phyloP scores from a whole-genome alignment of 2,888 invertebrate species.

The Catocala nupta region DNA sequence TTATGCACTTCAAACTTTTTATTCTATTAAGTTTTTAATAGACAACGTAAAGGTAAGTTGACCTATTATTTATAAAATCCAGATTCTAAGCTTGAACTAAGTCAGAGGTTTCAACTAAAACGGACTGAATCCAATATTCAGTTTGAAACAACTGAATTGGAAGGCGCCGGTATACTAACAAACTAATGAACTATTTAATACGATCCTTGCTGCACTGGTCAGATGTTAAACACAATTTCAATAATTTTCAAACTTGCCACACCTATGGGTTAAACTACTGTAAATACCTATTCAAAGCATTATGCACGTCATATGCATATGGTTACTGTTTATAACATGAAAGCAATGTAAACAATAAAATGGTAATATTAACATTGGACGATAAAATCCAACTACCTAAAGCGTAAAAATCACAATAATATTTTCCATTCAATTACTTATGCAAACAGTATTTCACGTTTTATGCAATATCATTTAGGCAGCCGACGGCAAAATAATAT shows the following conservation, averaged over 20 bases:
- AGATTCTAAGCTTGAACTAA: too few species aligned
- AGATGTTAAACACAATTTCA: slow-evolving; percentile 3
- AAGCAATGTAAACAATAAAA: slow-evolving; percentile 32
- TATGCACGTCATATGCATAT: too few species aligned
- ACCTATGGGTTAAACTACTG: too few species aligned
- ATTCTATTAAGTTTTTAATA: slow-evolving; percentile 6
- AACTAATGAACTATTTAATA: slow-evolving; percentile 39
- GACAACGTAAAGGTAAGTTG: background rate
- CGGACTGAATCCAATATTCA: slow-evolving; percentile 25
- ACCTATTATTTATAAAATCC: too few species aligned
- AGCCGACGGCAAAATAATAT: slow-evolving; percentile 48
- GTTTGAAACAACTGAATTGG: slow-evolving; percentile 24
- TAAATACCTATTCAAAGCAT: too few species aligned
- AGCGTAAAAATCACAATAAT: slow-evolving; percentile 36
- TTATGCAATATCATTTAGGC: slow-evolving; percentile 52
- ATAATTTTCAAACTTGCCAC: background rate
- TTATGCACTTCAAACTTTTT: slow-evolving; percentile 29
- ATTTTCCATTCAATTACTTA: slow-evolving; percentile 59
- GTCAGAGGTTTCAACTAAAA: slow-evolving; percentile 8
- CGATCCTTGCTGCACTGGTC: slow-evolving; percentile 10
- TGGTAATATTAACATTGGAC: slow-evolving; percentile 31
- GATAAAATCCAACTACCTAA: slow-evolving; percentile 33
- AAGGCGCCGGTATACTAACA: slow-evolving; percentile 20
- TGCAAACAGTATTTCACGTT: slow-evolving; percentile 57
- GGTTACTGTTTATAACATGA: slow-evolving; percentile 19